phyloP scores from a whole-genome alignment of 2,113 vertebrate species.

The Melanerpes aurifrons region DNA sequence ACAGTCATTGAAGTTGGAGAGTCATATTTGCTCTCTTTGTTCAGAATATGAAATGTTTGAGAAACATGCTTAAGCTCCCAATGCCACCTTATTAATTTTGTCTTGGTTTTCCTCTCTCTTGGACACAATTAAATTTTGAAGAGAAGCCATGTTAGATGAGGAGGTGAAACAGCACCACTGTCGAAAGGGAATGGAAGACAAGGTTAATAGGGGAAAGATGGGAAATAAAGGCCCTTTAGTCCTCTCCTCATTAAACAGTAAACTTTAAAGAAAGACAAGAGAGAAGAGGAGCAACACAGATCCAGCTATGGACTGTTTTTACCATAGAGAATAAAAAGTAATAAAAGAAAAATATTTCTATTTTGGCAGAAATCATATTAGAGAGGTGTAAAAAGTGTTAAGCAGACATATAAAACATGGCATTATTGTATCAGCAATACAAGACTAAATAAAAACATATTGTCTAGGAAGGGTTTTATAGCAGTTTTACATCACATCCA shows the following conservation, averaged over 20 bases:
- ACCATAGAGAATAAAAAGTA: background rate
- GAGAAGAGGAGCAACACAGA: background rate
- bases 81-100: background rate
- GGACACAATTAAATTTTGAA: background rate
- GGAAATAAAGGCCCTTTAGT: background rate
- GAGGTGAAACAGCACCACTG: background rate
- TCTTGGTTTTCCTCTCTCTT: background rate
- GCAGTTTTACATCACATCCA: conserved; percentile 26
- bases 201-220: background rate
- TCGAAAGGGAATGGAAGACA: background rate
- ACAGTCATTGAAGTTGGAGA: background rate
- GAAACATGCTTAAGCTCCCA: background rate
- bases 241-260: background rate
- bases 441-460: conserved; percentile 59
- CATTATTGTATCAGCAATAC: conserved; percentile 62
- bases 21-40: background rate
- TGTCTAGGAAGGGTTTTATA: background rate
- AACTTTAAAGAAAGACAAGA: background rate
- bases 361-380: conserved; percentile 63
- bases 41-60: background rate
- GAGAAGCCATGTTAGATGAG: background rate
- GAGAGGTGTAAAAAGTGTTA: conserved; percentile 66
- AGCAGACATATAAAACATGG: conserved; percentile 66
- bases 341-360: conserved; percentile 15
- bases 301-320: background rate